Conservation (phyloP, 2,797 vertebrate genomes). For the Artibeus jamaicensis region DNA sequence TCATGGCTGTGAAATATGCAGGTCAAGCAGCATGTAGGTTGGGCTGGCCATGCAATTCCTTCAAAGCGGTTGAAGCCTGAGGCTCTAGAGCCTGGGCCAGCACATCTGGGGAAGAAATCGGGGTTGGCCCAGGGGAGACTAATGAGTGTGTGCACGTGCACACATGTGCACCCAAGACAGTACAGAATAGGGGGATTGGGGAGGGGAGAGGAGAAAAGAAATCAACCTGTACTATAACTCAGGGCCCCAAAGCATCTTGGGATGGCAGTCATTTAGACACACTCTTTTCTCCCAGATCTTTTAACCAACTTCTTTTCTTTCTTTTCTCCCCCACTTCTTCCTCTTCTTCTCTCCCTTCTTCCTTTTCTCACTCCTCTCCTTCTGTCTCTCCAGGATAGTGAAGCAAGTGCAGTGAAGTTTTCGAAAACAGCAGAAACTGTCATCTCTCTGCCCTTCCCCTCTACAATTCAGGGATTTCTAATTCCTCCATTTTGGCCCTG, state of each 20-base stretch:
- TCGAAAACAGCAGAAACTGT: slow-evolving; percentile 25
- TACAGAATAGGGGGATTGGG: not conserved
- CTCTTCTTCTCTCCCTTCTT: not conserved
- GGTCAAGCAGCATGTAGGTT: slow-evolving; percentile 20
- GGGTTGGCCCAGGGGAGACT: not conserved
- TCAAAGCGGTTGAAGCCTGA: slow-evolving; percentile 1
- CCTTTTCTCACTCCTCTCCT: not conserved
- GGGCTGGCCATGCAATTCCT: not conserved
- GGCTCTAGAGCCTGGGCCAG: not conserved
- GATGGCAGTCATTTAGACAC: not conserved
- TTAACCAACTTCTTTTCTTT: not conserved
- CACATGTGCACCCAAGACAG: not conserved
- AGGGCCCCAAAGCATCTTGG: not conserved
- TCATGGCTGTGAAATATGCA: slow-evolving; percentile 43
- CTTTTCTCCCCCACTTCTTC: not conserved
- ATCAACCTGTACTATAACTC: not conserved
- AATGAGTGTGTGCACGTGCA: not conserved
- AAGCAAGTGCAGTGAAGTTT: slow-evolving; percentile 11
- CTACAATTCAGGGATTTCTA: not conserved
- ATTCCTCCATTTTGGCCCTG: not conserved
- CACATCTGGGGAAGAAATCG: not conserved
- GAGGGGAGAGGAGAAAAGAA: not conserved
- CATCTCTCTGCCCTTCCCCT: not conserved
- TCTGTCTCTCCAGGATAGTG: not conserved
- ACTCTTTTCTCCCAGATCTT: not conserved